Conservation (phyloP, 2,888 invertebrate genomes). For the Diplazon laetatorius region DNA sequence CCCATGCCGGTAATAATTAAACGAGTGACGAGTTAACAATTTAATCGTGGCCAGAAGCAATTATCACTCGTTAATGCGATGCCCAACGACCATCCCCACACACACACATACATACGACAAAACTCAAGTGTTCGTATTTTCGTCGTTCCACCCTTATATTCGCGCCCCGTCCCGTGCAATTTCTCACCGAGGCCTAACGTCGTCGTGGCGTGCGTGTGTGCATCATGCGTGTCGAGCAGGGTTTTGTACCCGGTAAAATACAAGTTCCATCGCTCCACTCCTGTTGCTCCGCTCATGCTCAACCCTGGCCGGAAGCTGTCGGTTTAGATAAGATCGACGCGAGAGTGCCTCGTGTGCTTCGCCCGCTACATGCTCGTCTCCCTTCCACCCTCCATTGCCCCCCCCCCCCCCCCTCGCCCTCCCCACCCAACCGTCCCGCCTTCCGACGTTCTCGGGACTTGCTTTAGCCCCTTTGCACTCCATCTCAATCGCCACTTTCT, state of each 20-base stretch:
- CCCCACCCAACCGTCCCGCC: too few species aligned
- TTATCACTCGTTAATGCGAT: slow-evolving; percentile 53
- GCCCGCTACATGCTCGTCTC: slow-evolving; percentile 69
- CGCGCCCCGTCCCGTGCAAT: slow-evolving; percentile 67
- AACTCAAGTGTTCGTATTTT: slow-evolving; percentile 54
- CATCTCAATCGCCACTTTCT: slow-evolving; percentile 15
- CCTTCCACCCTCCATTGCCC: too few species aligned
- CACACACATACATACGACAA: too few species aligned
- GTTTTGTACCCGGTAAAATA: slow-evolving; percentile 42
- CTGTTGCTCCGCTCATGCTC: slow-evolving; percentile 60
- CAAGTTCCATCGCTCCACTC: slow-evolving; percentile 39
- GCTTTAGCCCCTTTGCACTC: slow-evolving; percentile 37
- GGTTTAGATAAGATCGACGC: slow-evolving; percentile 80
- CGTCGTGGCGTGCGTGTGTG: slow-evolving; percentile 68
- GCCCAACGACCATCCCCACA: too few species aligned
- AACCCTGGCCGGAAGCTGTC: slow-evolving; percentile 77
- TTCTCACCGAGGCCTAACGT: slow-evolving; percentile 69
- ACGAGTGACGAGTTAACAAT: neutral
- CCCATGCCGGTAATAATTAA: too few species aligned
- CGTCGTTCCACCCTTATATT: slow-evolving; percentile 49
- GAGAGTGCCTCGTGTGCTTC: slow-evolving; percentile 68
- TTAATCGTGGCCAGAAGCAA: slow-evolving; percentile 31
- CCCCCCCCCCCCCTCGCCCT: too few species aligned
- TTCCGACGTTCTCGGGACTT: slow-evolving; percentile 45
- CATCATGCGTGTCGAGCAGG: slow-evolving; percentile 26